A percentile compares a stretch with the other conserved stretches of the same genome.
phyloP scores from a whole-genome alignment of 1,140 invertebrate species.

The Eciton burchellii region DNA sequence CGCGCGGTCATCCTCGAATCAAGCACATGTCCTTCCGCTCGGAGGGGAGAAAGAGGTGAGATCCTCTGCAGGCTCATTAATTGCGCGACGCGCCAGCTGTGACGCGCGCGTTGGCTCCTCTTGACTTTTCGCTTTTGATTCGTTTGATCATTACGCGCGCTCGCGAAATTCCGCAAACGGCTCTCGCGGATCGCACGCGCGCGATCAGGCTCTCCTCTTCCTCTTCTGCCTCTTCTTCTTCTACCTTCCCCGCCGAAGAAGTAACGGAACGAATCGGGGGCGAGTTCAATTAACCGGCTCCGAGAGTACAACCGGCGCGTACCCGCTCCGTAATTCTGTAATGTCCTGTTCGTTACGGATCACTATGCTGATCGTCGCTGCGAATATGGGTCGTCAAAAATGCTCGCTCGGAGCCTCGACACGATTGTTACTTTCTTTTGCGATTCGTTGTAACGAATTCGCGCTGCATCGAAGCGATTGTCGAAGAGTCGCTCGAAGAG shows the following conservation, averaged over 20 bases:
- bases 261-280: constrained; percentile 59
- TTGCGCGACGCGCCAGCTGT: constrained; percentile 47
- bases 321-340: constrained; percentile 15
- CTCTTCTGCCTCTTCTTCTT: no score
- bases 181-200: background rate
- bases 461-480: background rate
- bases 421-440: background rate
- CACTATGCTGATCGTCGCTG: constrained; percentile 8
- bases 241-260: background rate
- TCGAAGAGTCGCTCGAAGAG: background rate
- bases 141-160: background rate
- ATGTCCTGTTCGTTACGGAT: constrained; percentile 48
- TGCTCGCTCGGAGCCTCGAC: constrained; percentile 27
- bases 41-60: no score
- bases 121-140: background rate
- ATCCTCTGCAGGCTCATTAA: constrained; percentile 32
- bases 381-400: constrained; percentile 43
- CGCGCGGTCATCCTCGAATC: constrained; percentile 45
- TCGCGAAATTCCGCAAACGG: background rate
- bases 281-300: background rate
- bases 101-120: constrained; percentile 40
- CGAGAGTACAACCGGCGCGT: constrained; percentile 34
- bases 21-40: constrained; percentile 57
- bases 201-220: background rate
- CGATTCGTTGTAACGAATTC: constrained; percentile 7